A percentile compares a stretch with the other conserved stretches of the same genome.
phyloP scores from a whole-genome alignment of 2,113 vertebrate genomes.

The Siphamia tubifer region DNA sequence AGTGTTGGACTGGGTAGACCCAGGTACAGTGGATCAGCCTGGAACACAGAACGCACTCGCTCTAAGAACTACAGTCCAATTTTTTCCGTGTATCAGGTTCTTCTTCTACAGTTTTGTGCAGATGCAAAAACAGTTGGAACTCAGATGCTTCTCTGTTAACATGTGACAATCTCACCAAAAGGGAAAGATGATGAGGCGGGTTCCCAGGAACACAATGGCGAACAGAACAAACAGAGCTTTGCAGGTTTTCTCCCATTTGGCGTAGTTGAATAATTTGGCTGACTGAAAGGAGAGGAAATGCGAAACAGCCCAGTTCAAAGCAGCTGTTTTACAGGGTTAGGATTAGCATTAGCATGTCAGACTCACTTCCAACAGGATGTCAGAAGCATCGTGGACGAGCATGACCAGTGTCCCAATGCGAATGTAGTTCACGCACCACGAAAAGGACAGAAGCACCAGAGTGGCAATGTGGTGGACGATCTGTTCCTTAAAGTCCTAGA shows the following conservation, averaged over 20 bases:
- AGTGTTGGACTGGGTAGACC: slow-evolving; percentile 82
- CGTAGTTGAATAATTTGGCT: slow-evolving; percentile 94
- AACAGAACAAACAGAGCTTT: slow-evolving; percentile 88
- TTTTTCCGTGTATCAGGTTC: no score
- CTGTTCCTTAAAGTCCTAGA: slow-evolving; percentile 91
- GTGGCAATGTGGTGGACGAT: slow-evolving; percentile 93
- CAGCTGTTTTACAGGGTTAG: background rate
- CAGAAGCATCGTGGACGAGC: slow-evolving; percentile 88
- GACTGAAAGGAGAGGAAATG: slow-evolving; percentile 85
- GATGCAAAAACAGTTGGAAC: no score
- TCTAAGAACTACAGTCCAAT: no score
- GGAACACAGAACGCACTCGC: slow-evolving; percentile 24
- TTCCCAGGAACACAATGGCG: slow-evolving; percentile 83
- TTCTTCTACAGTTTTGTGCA: no score
- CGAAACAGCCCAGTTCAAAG: background rate
- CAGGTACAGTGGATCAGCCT: slow-evolving; percentile 93
- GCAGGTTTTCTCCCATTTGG: slow-evolving; percentile 86
- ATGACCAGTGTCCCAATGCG: slow-evolving; percentile 91
- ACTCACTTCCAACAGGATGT: slow-evolving; percentile 92
- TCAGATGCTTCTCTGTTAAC: no score
- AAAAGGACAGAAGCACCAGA: slow-evolving; percentile 86
- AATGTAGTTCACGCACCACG: slow-evolving; percentile 93
- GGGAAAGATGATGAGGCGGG: slow-evolving; percentile 89
- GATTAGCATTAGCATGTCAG: background rate
- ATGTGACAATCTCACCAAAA: slow-evolving; percentile 88